Percentiles rank a stretch among this genome's conserved stretches.
Conservation (phyloP, 2,888 invertebrate species). For the Biston betularia region DNA sequence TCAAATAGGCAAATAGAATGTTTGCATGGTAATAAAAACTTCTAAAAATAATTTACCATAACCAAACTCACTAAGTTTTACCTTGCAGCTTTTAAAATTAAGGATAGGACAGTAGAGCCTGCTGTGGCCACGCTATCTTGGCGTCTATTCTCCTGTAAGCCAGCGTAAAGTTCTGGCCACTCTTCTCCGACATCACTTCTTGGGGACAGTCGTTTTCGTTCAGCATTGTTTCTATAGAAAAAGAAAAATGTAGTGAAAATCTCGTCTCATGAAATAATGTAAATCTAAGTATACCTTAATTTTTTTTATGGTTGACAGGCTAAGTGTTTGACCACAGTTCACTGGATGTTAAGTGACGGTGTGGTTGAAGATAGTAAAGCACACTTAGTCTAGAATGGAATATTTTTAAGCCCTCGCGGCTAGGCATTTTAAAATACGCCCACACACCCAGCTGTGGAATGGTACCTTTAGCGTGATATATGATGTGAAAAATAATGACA, state of each 20-base stretch:
- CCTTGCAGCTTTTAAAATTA: conserved; percentile 38
- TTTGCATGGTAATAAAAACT: too few relatives aligned
- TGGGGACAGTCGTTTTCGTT: conserved; percentile 96
- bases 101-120: conserved; percentile 79
- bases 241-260: not conserved
- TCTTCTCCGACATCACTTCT: conserved; percentile 91
- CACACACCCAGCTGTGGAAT: too few relatives aligned
- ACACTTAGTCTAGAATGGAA: too few relatives aligned
- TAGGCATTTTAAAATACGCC: too few relatives aligned
- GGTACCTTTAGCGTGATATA: too few relatives aligned
- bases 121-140: conserved; percentile 98
- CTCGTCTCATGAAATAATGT: not conserved
- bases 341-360: too few relatives aligned
- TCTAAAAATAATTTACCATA: too few relatives aligned
- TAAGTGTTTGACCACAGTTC: too few relatives aligned
- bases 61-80: not conserved
- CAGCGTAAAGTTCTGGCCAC: conserved; percentile 94
- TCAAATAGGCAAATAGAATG: too few relatives aligned
- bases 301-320: not conserved
- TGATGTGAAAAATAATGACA: too few relatives aligned
- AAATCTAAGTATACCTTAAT: not conserved
- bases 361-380: too few relatives aligned
- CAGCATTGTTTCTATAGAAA: conserved; percentile 92
- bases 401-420: too few relatives aligned
- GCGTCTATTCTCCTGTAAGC: conserved; percentile 98